These are phyloP conservation scores for Poecilia latipinna DNA, from an alignment of 2,113 vertebrate species.

Conservation along the genomic window DNA sequence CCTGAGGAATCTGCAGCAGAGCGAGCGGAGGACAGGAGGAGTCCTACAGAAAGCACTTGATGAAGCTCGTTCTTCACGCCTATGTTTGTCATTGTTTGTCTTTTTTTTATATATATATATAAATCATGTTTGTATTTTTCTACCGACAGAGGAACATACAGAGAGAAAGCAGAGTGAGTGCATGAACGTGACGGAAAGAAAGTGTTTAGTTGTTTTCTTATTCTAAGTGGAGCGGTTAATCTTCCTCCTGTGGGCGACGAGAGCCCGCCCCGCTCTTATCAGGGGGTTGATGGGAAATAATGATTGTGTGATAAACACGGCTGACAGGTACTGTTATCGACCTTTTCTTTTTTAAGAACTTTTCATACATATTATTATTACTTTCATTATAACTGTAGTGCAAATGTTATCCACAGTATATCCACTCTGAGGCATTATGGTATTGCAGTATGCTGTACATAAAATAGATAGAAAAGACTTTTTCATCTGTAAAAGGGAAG, in stretches of 20 bases:
- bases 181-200: constrained; percentile 66
- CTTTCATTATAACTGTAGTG: constrained; percentile 75
- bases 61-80: constrained; percentile 67
- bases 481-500: constrained; percentile 78
- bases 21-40: constrained; percentile 22
- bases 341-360: constrained; percentile 59
- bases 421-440: constrained; percentile 74
- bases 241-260: constrained; percentile 39
- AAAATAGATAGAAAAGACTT: constrained; percentile 73
- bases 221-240: constrained; percentile 37
- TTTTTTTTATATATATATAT: constrained; percentile 62
- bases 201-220: constrained; percentile 19
- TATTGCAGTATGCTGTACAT: constrained; percentile 79
- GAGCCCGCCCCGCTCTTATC: constrained; percentile 24
- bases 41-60: constrained; percentile 71
- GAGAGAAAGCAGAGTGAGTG: constrained; percentile 45
- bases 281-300: constrained; percentile 37
- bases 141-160: constrained; percentile 68
- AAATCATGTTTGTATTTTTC: constrained; percentile 83
- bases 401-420: constrained; percentile 77
- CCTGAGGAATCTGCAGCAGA: constrained; percentile 34
- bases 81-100: constrained; percentile 71
- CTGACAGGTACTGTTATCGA: constrained; percentile 82
- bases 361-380: constrained; percentile 80
- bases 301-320: constrained; percentile 69